Conservation (phyloP, 2,888 invertebrate species). For the Drosophila helvetica region DNA sequence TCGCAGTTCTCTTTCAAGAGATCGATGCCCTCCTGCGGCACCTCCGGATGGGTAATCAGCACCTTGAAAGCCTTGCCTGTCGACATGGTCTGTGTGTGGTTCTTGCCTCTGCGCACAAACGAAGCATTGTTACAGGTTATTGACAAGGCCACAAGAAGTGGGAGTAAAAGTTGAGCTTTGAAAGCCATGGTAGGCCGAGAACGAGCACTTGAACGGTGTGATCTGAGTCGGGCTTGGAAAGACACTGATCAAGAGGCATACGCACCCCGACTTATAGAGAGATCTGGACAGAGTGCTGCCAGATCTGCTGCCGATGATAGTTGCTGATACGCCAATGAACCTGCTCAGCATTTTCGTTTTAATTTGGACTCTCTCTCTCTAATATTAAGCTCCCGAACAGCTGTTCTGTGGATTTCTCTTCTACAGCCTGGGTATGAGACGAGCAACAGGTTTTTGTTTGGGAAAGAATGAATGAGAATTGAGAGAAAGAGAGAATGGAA, state of each 20-base stretch:
- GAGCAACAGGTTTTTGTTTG: slow-evolving; percentile 18
- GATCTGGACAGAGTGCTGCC: slow-evolving; percentile 21
- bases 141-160: slow-evolving; percentile 30
- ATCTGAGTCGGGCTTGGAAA: slow-evolving; percentile 30
- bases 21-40: slow-evolving; percentile 87
- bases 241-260: slow-evolving; percentile 50
- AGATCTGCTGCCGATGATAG: slow-evolving; percentile 22
- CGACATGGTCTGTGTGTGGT: slow-evolving; percentile 61
- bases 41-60: slow-evolving; percentile 89
- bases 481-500: not conserved
- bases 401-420: slow-evolving; percentile 21
- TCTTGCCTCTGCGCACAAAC: slow-evolving; percentile 46
- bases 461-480: not conserved
- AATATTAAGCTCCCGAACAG: slow-evolving; percentile 10
- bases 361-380: not conserved
- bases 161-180: slow-evolving; percentile 12
- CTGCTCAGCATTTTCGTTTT: slow-evolving; percentile 58
- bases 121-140: slow-evolving; percentile 49
- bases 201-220: slow-evolving; percentile 20
- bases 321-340: slow-evolving; percentile 64
- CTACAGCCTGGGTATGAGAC: slow-evolving; percentile 28
- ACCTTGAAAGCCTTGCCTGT: slow-evolving; percentile 85
- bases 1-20: slow-evolving; percentile 86
- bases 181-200: slow-evolving; percentile 25
- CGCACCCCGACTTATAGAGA: slow-evolving; percentile 54